Base-by-base conservation (phyloP, 2,797 vertebrate genomes). In the Enteromius mattozi region DNA sequence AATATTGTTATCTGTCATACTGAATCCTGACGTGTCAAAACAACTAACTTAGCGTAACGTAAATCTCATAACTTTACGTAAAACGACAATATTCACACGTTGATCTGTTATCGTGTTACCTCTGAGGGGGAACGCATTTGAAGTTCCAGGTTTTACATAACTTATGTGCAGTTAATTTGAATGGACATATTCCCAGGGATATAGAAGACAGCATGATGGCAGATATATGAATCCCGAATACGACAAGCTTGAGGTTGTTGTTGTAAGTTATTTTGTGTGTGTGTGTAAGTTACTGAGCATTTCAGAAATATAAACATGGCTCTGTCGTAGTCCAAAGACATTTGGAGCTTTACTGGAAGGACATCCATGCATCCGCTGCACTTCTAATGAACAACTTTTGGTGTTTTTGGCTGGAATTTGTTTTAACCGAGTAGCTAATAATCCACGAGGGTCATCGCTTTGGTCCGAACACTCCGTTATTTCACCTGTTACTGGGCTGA, bases 401-500 rank as follows among this genome's bases (percentile, higher is more conserved):
- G 16, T 81, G 24, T 81, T 81, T 45, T 42, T 69, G n/a, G 16
- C 14, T 69, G 47, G 24, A 3, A 3, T 70, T 68, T 24, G 13
- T 70, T 70, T 54, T 42, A 40, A 5, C 30, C 40, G 54, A 30
- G 24, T 17, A 12, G 24, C 27, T 81, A n/a, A 47, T 47, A 72
- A 72, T 81, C 80, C 80, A 16, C 5, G 2, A 12, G 56, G 7
- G 80, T 72, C 68, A 47, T 47, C 80, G 40, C 27, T 63, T 78
- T 56, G 40, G 40, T 85, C 85, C 83, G 61, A 47, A 59, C 56
- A 56, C 54, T 35, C 27, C 66, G 83, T 61, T 76, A 45, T 54
- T 56, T 85, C 83, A 87, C 65, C 80, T 87, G 85, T 76, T 68
- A 47, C 61, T 65, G 37, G n/a, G 40, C 37, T 45, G 72, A 61